Evolutionary conservation across 2,797 vertebrate species (phyloP), one percentile per base, ranked within the genome.

Genomic region (Myripristis jacobus): DNA sequence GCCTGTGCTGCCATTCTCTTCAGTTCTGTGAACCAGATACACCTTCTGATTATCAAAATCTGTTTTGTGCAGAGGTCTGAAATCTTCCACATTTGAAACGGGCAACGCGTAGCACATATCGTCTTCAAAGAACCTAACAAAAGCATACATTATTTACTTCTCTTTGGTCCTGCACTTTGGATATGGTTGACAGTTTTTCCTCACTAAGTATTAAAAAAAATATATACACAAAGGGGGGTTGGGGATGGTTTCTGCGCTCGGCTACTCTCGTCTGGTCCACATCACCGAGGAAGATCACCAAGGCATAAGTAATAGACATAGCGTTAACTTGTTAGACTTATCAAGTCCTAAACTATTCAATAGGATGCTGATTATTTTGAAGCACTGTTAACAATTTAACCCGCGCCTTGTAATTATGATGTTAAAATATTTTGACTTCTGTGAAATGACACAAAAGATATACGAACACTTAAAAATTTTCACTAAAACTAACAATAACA

Each of bases 21-120:
- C 77, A 94, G 94, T 92, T 93, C 96, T 95, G 95, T 96, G 95
- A 88, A 97, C 96, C 66, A 96, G 91, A 96, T 97, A 98, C 89
- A 98, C 96, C 96, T 97, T 98, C 95, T 96, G 96, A 94, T 97
- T 95, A 94, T 98, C 96, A 95, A 98, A 98, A 94, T 98, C 97
- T 92, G 95, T 94, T 88, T 93, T 94, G 90, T 97, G 96, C 91
- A 95, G 93, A 92, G 97, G 96, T 93, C 95, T 95, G 94, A 98
- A 96, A 92, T 95, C 96, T 90, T 94, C 95, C 83, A 98, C 95
- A 92, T 93, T 95, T 78, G 95, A 96, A 87, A 96, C 95, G 65
- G 97, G 95, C 86, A 98, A 93, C 85, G 96, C 96, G 93, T 95
- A 96, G 94, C 97, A 98, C 93, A 96, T 95, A 92, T 97, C 97